phyloP scores from a whole-genome alignment of 2,113 vertebrate species.

The Heptranchias perlo region DNA sequence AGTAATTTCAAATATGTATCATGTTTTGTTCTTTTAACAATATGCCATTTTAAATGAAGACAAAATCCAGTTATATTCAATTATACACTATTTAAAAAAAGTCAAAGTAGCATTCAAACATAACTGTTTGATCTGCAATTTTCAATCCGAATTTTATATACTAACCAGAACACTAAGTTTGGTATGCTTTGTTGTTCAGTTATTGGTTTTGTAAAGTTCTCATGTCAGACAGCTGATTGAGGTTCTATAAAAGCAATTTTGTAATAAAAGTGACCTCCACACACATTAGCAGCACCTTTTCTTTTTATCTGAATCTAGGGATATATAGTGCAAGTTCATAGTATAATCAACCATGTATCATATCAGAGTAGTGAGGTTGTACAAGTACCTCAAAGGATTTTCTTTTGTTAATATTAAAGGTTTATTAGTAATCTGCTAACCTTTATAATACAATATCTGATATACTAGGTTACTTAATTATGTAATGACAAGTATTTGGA shows the following conservation, averaged over 20 bases:
- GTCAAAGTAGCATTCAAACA: not conserved
- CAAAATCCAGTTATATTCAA: not conserved
- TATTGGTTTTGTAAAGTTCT: conserved; percentile 10
- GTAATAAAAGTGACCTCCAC: not conserved
- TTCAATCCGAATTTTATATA: not conserved
- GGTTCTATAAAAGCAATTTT: conserved; percentile 12
- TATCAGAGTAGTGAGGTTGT: not conserved
- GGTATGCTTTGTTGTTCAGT: not conserved
- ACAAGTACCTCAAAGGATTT: not conserved
- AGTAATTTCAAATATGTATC: conserved; percentile 29
- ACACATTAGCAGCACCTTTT: conserved; percentile 32
- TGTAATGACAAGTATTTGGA: not conserved
- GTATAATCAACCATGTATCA: conserved; percentile 3
- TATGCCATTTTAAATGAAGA: not conserved
- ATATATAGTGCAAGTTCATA: conserved; percentile 34
- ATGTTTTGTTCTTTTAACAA: conserved; percentile 29
- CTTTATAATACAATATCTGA: not conserved
- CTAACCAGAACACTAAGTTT: not conserved
- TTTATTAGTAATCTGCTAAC: not conserved
- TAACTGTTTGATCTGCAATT: not conserved
- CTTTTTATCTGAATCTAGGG: not conserved
- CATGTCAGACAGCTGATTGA: not conserved
- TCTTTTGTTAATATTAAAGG: not conserved
- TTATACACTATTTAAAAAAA: not conserved
- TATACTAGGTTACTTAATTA: not conserved